Conservation (phyloP, 2,113 vertebrate genomes). For the Oxyura jamaicensis region DNA sequence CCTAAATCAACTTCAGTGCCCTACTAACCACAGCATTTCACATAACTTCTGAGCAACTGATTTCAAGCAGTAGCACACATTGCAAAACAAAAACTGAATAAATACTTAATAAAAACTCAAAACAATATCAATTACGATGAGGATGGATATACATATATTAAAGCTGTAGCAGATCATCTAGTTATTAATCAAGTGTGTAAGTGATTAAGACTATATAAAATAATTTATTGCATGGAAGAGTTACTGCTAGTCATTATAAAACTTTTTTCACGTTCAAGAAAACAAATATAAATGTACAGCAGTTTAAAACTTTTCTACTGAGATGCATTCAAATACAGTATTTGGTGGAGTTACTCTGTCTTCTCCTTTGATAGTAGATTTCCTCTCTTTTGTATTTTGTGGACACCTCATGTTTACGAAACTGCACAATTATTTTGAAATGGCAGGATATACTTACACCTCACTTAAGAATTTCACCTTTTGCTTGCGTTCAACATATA, state of each 20-base stretch:
- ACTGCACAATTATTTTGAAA: neutral
- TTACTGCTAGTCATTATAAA: neutral
- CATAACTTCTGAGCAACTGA: neutral
- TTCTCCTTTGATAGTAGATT: neutral
- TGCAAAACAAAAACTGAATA: neutral
- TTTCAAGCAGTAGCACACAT: neutral
- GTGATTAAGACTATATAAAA: neutral
- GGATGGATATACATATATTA: no score
- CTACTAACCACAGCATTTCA: neutral
- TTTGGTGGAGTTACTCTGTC: neutral
- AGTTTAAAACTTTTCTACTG: neutral
- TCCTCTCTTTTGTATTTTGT: neutral
- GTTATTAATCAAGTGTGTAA: neutral
- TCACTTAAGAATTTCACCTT: neutral
- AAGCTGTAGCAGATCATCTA: neutral
- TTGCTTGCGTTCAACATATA: neutral
- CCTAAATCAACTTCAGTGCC: neutral
- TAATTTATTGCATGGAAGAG: neutral
- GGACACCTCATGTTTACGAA: neutral
- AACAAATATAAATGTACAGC: neutral
- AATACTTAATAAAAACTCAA: neutral
- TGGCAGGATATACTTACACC: neutral
- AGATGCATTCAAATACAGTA: neutral
- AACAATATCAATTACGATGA: neutral
- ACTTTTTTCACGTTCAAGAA: neutral